phyloP scores from a whole-genome alignment of 1,140 invertebrate species.

The Apolygus lucorum region DNA sequence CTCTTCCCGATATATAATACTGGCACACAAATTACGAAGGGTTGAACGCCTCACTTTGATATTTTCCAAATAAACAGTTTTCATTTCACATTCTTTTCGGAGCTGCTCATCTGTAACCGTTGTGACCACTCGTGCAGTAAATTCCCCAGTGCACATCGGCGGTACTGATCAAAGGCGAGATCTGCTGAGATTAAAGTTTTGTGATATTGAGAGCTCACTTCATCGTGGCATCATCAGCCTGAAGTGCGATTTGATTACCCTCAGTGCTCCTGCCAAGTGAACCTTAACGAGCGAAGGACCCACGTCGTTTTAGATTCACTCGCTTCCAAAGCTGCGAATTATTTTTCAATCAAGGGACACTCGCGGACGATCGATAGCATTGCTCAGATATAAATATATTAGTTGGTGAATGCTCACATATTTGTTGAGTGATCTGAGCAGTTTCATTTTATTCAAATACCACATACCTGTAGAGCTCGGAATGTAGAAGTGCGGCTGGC shows the following conservation, averaged over 20 bases:
- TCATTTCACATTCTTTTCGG: not conserved
- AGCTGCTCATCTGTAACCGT: not conserved
- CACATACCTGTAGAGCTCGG: too few species aligned
- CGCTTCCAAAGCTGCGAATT: too few species aligned
- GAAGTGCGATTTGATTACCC: not conserved
- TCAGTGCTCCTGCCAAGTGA: not conserved
- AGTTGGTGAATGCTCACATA: too few species aligned
- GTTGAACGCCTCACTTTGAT: not conserved
- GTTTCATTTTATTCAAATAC: too few species aligned
- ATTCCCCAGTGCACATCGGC: not conserved
- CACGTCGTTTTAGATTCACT: too few species aligned
- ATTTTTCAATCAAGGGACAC: too few species aligned
- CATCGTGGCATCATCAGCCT: not conserved
- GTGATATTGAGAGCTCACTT: not conserved
- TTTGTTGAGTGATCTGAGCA: too few species aligned
- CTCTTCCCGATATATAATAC: too few species aligned
- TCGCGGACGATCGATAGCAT: too few species aligned
- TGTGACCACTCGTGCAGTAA: not conserved
- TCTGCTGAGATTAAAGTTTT: not conserved
- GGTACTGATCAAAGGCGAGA: not conserved
- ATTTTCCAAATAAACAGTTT: not conserved
- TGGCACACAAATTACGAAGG: not conserved
- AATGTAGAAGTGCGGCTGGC: too few species aligned
- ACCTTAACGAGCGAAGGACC: too few species aligned
- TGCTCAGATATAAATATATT: too few species aligned